Evolutionary conservation across 2,888 invertebrate genomes (phyloP).

Genomic region (Melanostoma mellinum): DNA sequence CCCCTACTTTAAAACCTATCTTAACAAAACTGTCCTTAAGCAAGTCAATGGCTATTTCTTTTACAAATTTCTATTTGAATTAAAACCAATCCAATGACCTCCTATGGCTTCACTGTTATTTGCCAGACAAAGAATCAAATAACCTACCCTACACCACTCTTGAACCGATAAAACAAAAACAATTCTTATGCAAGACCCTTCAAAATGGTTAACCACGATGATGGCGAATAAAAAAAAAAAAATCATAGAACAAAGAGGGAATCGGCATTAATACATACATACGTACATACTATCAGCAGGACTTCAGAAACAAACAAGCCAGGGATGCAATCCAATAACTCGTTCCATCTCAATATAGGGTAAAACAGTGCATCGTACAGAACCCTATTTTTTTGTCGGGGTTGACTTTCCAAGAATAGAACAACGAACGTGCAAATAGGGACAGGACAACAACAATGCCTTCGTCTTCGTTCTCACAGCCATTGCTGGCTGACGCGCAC

Average conservation of each 20-base stretch:
- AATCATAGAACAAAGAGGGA: constrained; percentile 39
- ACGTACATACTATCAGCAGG: constrained; percentile 28
- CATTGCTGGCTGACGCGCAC: constrained; percentile 2
- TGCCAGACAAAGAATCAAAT: constrained; percentile 42
- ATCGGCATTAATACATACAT: background rate
- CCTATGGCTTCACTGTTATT: constrained; percentile 38
- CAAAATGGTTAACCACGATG: constrained; percentile 6
- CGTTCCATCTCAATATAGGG: constrained; percentile 41
- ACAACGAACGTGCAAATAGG: constrained; percentile 57
- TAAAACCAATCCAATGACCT: constrained; percentile 45
- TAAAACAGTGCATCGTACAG: constrained; percentile 32
- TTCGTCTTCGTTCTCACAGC: constrained; percentile 34
- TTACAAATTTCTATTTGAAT: background rate
- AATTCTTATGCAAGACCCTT: constrained; percentile 44
- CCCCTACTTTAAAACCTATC: constrained; percentile 37
- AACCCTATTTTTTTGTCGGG: constrained; percentile 49
- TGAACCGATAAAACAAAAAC: constrained; percentile 59
- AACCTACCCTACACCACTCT: constrained; percentile 38
- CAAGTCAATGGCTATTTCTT: constrained; percentile 27
- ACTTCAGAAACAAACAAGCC: constrained; percentile 30
- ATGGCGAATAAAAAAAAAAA: constrained; percentile 13
- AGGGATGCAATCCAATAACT: constrained; percentile 48
- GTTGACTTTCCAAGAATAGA: constrained; percentile 50
- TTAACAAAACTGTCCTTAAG: constrained; percentile 43
- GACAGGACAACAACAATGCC: constrained; percentile 49